Evolutionary conservation across 2,797 vertebrate genomes (phyloP).

Genomic region (Echiichthys vipera): DNA sequence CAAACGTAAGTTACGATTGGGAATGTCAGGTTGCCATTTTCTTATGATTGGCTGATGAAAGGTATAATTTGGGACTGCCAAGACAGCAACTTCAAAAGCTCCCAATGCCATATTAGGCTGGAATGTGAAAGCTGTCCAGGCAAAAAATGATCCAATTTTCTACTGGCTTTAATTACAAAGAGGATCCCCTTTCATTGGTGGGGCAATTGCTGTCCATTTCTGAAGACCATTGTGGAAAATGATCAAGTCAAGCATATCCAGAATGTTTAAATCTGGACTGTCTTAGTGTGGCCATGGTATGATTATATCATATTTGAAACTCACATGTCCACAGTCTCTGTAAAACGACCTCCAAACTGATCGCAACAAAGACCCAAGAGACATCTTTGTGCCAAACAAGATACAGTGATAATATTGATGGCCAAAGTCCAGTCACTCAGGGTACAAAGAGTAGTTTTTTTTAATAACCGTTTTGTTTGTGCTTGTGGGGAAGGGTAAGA

Average conservation of each 20-base stretch:
- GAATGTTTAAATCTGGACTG: constrained; percentile 62
- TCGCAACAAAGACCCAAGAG: constrained; percentile 39
- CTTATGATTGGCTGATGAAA: constrained; percentile 84
- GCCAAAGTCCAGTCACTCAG: constrained; percentile 16
- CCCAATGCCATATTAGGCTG: constrained; percentile 79
- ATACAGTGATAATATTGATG: constrained; percentile 35
- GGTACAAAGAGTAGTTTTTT: constrained; percentile 42
- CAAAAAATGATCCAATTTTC: constrained; percentile 85
- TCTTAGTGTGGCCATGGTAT: constrained; percentile 36
- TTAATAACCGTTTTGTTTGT: constrained; percentile 53
- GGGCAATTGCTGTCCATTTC: constrained; percentile 76
- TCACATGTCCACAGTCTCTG: constrained; percentile 33
- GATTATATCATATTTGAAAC: constrained; percentile 62
- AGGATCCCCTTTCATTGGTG: constrained; percentile 83
- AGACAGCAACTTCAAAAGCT: constrained; percentile 81
- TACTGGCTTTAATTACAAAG: constrained; percentile 84
- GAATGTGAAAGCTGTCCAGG: constrained; percentile 85
- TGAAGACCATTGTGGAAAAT: constrained; percentile 77
- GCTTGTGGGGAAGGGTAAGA: constrained; percentile 41
- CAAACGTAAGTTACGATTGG: constrained; percentile 72
- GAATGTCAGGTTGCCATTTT: constrained; percentile 79
- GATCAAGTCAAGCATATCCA: constrained; percentile 77
- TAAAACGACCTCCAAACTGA: constrained; percentile 32
- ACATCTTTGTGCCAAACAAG: constrained; percentile 30
- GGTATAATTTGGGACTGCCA: constrained; percentile 82